phyloP scores from a whole-genome alignment of 2,113 vertebrate species.

The Chamaetylas fuelleborni region DNA sequence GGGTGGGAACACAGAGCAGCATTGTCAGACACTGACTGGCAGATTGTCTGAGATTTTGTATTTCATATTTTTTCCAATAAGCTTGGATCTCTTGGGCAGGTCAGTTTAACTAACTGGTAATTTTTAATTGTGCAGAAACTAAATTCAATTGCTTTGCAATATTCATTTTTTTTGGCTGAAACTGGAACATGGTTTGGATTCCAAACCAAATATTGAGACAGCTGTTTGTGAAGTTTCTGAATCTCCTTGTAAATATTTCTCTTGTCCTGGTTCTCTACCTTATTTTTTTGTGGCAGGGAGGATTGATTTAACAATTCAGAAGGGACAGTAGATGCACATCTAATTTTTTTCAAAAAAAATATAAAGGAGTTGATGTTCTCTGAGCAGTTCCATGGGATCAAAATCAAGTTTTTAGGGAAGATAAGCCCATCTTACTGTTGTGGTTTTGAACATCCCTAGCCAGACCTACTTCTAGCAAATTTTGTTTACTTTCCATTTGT shows the following conservation, averaged over 20 bases:
- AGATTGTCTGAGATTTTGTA: not conserved
- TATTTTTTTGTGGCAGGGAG: not conserved
- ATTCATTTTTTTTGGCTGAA: not conserved
- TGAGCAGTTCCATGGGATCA: not conserved
- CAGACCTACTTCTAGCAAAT: not conserved
- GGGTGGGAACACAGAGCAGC: not conserved
- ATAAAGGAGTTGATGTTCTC: not conserved
- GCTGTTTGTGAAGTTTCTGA: conserved; percentile 23
- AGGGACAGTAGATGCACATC: not conserved
- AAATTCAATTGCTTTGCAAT: not conserved
- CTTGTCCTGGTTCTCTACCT: not conserved
- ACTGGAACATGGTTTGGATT: not conserved
- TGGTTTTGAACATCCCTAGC: not conserved
- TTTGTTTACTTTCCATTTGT: not conserved
- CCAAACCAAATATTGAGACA: conserved; percentile 53
- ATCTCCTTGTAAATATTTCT: not conserved
- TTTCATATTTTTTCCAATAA: not conserved
- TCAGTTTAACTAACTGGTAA: not conserved
- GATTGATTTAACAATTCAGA: not conserved
- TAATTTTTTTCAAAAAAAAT: not conserved
- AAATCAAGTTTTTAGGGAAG: not conserved
- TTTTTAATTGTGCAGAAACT: not conserved
- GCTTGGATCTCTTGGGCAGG: not conserved
- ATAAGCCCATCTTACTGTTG: not conserved
- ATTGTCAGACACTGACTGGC: not conserved